Conservation (phyloP, 2,797 vertebrate genomes). For the Phataginus tetradactyla region DNA sequence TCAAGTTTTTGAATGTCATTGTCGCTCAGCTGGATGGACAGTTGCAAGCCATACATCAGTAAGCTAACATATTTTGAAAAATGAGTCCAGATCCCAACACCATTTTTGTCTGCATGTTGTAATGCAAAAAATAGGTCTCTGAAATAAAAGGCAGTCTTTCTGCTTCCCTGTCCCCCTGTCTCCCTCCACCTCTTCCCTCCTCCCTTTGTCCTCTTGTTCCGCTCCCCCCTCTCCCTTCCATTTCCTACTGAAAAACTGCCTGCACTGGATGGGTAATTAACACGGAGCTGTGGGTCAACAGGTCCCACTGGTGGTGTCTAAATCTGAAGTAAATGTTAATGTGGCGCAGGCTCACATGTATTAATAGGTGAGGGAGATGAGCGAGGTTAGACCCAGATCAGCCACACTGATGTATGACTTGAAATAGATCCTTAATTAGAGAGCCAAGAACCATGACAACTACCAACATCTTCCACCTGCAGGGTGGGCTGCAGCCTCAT, state of each 20-base stretch:
- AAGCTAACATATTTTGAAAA: slow-evolving; percentile 51
- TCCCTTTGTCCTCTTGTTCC: slow-evolving; percentile 69
- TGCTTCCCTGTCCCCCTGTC: slow-evolving; percentile 26
- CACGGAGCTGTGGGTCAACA: slow-evolving; percentile 80
- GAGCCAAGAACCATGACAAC: slow-evolving; percentile 74
- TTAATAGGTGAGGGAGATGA: slow-evolving; percentile 80
- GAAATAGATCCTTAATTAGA: slow-evolving; percentile 79
- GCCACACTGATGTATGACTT: slow-evolving; percentile 37
- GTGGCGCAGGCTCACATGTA: slow-evolving; percentile 73
- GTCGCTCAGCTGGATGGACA: slow-evolving; percentile 22
- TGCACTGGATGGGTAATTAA: slow-evolving; percentile 77
- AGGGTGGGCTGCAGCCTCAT: slow-evolving; percentile 58
- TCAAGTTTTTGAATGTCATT: slow-evolving; percentile 54
- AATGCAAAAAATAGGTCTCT: slow-evolving; percentile 52
- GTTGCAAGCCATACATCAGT: slow-evolving; percentile 1
- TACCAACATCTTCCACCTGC: slow-evolving; percentile 63
- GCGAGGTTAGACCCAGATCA: slow-evolving; percentile 75
- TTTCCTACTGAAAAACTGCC: slow-evolving; percentile 75
- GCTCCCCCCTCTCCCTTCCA: slow-evolving; percentile 45
- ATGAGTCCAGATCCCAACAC: neutral
- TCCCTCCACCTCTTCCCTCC: slow-evolving; percentile 29
- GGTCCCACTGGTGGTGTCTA: slow-evolving; percentile 81
- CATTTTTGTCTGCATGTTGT: slow-evolving; percentile 51
- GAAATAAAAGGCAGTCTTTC: slow-evolving; percentile 66
- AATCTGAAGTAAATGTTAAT: slow-evolving; percentile 70